Conservation (phyloP, 2,888 invertebrate species). For the Rhingia campestris region DNA sequence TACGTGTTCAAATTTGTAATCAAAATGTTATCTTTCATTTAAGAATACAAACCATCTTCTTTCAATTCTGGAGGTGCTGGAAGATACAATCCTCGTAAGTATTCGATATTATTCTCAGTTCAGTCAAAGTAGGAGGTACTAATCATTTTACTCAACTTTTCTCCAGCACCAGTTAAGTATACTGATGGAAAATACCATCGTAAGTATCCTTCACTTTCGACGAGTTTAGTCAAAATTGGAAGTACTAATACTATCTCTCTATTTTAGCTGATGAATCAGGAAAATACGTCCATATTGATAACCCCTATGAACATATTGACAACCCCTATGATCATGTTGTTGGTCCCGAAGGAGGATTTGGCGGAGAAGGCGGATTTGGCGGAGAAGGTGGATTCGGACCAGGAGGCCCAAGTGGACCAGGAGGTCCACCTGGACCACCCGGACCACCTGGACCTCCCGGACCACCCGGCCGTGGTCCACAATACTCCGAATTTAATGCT, state of each 20-base stretch:
- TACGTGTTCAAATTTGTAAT: no score
- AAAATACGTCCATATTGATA: background rate
- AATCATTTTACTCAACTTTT: no score
- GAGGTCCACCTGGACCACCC: background rate
- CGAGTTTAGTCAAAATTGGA: background rate
- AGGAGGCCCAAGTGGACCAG: background rate
- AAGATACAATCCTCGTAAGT: no score
- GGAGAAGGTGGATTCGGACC: background rate
- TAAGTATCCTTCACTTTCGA: background rate
- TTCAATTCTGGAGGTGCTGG: no score
- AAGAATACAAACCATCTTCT: no score
- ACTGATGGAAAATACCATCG: background rate
- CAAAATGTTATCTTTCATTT: no score
- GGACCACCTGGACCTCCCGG: background rate
- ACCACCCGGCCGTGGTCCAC: background rate
- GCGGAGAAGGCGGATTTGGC: background rate
- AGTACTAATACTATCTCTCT: background rate
- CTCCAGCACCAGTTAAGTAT: no score
- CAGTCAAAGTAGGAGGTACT: no score
- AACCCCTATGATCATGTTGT: background rate
- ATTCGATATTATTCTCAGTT: no score
- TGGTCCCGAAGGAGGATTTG: background rate
- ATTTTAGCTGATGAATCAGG: background rate
- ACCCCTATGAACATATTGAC: background rate
- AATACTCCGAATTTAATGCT: background rate